Percentiles rank a stretch among this genome's conserved stretches.
phyloP scores from a whole-genome alignment of 1,140 invertebrate genomes.

The Bombus difficillimus region DNA sequence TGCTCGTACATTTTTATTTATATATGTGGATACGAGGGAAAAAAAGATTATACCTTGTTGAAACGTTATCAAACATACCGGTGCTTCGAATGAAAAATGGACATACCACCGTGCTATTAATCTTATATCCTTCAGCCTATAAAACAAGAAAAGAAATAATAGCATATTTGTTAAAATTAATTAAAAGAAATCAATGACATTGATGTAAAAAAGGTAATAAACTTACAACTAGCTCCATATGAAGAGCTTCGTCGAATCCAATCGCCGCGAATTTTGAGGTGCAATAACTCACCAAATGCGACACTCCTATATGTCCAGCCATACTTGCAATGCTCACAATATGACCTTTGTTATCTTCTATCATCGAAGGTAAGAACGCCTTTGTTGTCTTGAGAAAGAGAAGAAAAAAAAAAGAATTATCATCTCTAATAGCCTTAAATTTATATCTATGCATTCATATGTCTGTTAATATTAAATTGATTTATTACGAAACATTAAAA shows the following conservation, averaged over 20 bases:
- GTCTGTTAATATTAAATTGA: no score
- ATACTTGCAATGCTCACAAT: constrained; percentile 97
- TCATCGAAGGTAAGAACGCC: constrained; percentile 96
- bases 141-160: constrained; percentile 8
- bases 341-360: constrained; percentile 94
- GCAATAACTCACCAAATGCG: constrained; percentile 96
- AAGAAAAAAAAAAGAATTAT: constrained; percentile 60
- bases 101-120: constrained; percentile 94
- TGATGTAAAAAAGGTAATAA: constrained; percentile 1
- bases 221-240: constrained; percentile 87
- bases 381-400: constrained; percentile 87
- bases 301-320: constrained; percentile 92
- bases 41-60: constrained; percentile 86
- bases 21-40: no score
- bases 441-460: not conserved
- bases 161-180: not conserved
- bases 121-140: constrained; percentile 84
- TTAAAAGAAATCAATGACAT: no score
- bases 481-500: no score
- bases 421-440: no score
- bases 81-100: constrained; percentile 95
- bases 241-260: constrained; percentile 95
- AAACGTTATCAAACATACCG: constrained; percentile 96
- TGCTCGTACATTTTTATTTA: not conserved
- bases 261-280: constrained; percentile 96